Base-by-base conservation (phyloP, 2,113 vertebrate genomes). In the Ahaetulla prasina region DNA sequence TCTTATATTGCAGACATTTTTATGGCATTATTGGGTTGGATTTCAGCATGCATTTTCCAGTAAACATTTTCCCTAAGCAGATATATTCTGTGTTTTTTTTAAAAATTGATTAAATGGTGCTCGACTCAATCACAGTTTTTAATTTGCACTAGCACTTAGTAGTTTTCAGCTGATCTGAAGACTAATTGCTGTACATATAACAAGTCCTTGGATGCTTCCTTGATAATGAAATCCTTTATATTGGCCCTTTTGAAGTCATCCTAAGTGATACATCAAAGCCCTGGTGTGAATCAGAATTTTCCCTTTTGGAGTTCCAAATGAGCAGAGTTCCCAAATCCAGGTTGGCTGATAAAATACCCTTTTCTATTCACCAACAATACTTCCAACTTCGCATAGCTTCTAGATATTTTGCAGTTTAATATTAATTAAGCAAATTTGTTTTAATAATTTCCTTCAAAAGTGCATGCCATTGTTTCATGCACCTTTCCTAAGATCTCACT, bases 41-140 rank as follows among this genome's bases (percentile, higher is more conserved):
- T 95, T 94, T 94, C 92, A 57, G 94, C 90, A 57, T 89, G 55
- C 35, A 68, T 96, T 91, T 92, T 90, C 45, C 23, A 95, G 90
- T 91, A 92, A 95, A 94, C 30, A 54, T 8, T 94, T 92, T 43
- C 3, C 94, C 91, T 90, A 50, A 91, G 52, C 74, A 43, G 35
- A 39, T 80, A 80, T 87, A 93, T 89, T 93, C 14, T 20, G 11
- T 20, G 16, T 10, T 45, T 45, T 35, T 35, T 39, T 45, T 23
- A 2, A 2, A 88, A 63, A 74, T 49, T 93, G 93, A 54, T 95
- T 93, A 87, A 94, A 93, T 43, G 16, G 27, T 92, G 27, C 45
- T 85, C 92, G 92, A 47, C 43, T 91, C 93, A 47, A 49, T 94
- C 90, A 18, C 45, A 14, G 55, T 8, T 93, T 96, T 93, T 90